Percentiles rank a stretch among this genome's conserved stretches.
phyloP scores from a whole-genome alignment of 2,113 vertebrate species.

The Egretta garzetta region DNA sequence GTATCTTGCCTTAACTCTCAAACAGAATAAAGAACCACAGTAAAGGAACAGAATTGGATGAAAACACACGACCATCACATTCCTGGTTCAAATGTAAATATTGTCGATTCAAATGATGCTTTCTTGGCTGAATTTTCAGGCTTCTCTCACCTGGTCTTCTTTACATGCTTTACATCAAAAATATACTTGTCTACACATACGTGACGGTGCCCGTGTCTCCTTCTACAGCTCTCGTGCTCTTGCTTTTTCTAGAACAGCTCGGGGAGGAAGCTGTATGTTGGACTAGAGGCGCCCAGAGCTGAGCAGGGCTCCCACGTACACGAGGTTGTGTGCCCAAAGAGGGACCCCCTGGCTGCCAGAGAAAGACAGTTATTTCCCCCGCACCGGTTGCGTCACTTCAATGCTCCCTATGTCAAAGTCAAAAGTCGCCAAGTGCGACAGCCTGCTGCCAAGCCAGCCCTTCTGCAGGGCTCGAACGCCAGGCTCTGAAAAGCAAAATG shows the following conservation, averaged over 20 bases:
- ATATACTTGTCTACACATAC: neutral
- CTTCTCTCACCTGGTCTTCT: neutral
- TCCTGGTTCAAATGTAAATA: neutral
- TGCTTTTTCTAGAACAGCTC: neutral
- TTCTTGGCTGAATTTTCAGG: neutral
- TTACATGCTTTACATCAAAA: neutral
- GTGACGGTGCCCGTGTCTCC: neutral
- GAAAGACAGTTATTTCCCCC: neutral
- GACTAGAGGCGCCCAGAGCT: neutral
- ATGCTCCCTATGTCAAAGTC: neutral
- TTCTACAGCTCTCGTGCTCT: neutral
- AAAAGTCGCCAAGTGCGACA: neutral
- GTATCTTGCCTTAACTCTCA: accelerated
- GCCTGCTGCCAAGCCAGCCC: neutral
- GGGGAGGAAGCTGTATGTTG: neutral
- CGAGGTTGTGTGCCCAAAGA: neutral
- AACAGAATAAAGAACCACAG: neutral
- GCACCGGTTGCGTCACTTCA: neutral
- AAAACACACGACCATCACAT: neutral
- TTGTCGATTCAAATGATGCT: neutral
- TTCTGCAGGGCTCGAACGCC: neutral
- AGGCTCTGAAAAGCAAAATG: neutral
- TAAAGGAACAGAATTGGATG: neutral
- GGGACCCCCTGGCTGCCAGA: neutral
- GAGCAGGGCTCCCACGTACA: neutral